Conservation (phyloP, 2,797 vertebrate genomes). For the Smutsia temminckii region DNA sequence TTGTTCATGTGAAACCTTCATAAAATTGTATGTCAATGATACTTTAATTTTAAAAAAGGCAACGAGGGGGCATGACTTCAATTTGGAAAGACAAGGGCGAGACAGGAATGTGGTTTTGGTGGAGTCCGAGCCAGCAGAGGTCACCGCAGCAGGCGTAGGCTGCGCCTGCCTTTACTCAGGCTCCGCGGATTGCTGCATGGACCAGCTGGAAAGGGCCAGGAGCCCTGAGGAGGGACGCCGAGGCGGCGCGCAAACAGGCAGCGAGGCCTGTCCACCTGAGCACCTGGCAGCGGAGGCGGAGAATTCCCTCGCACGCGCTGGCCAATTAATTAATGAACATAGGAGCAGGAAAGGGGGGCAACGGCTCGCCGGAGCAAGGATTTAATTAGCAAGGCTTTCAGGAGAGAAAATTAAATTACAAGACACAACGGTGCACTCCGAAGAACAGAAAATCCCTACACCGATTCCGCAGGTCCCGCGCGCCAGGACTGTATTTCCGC, state of each 20-base stretch:
- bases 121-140: background rate
- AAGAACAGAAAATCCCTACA: background rate
- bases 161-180: background rate
- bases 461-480: background rate
- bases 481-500: background rate
- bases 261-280: background rate
- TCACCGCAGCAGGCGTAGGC: background rate
- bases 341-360: background rate
- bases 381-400: slow-evolving; percentile 55
- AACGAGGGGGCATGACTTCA: background rate
- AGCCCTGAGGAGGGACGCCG: background rate
- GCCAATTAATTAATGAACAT: slow-evolving; percentile 56
- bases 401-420: slow-evolving; percentile 66
- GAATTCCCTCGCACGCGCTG: background rate
- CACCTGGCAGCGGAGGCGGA: background rate
- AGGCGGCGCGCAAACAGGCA: background rate
- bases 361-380: slow-evolving; percentile 22
- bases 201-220: background rate
- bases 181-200: background rate
- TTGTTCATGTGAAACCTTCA: too few species aligned
- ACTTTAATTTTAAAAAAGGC: background rate
- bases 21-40: too few species aligned
- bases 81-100: background rate
- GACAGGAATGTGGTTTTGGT: background rate
- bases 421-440: background rate